These are phyloP conservation scores for Neria commutata DNA, from an alignment of 2,888 invertebrate genomes.

Conservation along the genomic window DNA sequence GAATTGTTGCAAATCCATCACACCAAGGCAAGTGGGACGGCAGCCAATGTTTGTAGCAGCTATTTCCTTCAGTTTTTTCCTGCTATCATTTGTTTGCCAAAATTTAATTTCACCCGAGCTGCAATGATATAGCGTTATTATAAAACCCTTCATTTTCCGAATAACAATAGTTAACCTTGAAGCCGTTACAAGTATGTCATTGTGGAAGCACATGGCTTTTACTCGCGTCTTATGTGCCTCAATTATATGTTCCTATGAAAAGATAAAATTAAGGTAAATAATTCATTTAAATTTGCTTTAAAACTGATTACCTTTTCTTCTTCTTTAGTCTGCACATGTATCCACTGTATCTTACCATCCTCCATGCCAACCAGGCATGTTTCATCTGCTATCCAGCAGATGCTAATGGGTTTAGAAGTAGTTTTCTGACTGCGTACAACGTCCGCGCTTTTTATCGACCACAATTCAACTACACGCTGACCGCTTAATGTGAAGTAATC, in stretches of 20 bases:
- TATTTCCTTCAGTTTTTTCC: conserved; percentile 63
- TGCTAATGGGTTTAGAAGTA: conserved; percentile 72
- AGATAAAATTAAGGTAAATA: background rate
- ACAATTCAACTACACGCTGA: conserved; percentile 76
- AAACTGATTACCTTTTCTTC: conserved; percentile 42
- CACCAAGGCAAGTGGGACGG: conserved; percentile 74
- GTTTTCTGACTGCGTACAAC: conserved; percentile 72
- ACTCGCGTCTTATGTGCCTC: conserved; percentile 71
- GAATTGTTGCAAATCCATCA: conserved; percentile 63
- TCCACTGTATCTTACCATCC: conserved; percentile 71
- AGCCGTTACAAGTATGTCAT: conserved; percentile 70
- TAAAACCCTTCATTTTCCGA: background rate
- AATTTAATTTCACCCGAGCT: conserved; percentile 79
- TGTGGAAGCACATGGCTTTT: conserved; percentile 68
- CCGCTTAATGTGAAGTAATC: conserved; percentile 77
- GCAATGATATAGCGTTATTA: background rate
- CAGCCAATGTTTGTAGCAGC: conserved; percentile 69
- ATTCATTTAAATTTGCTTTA: background rate
- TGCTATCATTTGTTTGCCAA: conserved; percentile 64
- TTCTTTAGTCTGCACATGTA: conserved; percentile 65
- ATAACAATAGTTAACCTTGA: conserved; percentile 68
- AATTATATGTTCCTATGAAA: conserved; percentile 36
- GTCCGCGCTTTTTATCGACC: conserved; percentile 79
- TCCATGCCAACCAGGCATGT: conserved; percentile 75
- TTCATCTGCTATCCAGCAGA: conserved; percentile 72